Conservation (phyloP, 2,888 invertebrate genomes). For the Plagodis dolabraria region DNA sequence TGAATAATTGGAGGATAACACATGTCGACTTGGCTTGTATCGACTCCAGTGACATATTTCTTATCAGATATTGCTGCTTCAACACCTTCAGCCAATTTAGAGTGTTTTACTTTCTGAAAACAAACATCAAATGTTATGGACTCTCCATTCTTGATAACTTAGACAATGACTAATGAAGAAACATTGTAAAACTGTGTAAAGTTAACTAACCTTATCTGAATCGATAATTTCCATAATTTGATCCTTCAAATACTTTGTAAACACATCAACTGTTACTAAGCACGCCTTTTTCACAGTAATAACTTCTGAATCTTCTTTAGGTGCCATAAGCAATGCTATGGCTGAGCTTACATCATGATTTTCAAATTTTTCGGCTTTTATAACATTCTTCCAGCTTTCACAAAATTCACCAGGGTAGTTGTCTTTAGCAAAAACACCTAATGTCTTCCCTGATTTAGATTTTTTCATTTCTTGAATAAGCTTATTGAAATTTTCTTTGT, state of each 20-base stretch:
- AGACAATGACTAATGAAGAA: not conserved
- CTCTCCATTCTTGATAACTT: not conserved
- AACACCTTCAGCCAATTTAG: constrained; percentile 97
- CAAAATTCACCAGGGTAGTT: constrained; percentile 97
- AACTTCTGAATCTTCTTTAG: constrained; percentile 97
- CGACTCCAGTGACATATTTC: constrained; percentile 96
- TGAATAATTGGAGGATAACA: constrained; percentile 99
- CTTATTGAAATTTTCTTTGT: constrained; percentile 94
- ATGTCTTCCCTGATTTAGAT: constrained; percentile 94
- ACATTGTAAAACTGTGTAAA: constrained; percentile 1
- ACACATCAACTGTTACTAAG: constrained; percentile 96
- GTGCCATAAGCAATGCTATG: constrained; percentile 94
- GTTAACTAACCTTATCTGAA: constrained; percentile 91
- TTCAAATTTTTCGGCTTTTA: constrained; percentile 92
- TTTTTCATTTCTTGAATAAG: constrained; percentile 92
- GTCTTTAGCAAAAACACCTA: constrained; percentile 97
- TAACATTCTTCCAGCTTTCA: constrained; percentile 93
- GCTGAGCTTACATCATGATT: constrained; percentile 94
- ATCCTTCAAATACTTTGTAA: constrained; percentile 97
- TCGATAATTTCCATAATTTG: constrained; percentile 99
- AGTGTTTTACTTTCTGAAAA: constrained; percentile 96
- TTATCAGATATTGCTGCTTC: constrained; percentile 97
- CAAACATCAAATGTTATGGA: constrained; percentile 7
- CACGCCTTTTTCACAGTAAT: constrained; percentile 96
- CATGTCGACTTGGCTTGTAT: constrained; percentile 96